A percentile compares a stretch with the other conserved stretches of the same genome.
Evolutionary conservation across 1,140 invertebrate species (phyloP).

Genomic region (Dreissena rostriformis): DNA sequence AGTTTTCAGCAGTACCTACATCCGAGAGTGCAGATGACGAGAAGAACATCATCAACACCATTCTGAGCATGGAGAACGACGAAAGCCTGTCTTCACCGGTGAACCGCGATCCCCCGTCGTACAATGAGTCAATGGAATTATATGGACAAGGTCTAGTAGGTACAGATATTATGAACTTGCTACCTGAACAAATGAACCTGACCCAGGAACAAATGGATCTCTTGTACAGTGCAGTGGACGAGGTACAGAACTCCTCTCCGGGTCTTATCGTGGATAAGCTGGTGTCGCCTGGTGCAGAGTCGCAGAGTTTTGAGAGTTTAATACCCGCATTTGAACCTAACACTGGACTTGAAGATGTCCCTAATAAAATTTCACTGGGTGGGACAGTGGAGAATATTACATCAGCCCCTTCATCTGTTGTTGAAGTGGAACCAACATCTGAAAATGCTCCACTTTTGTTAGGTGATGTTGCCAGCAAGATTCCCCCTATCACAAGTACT

Average conservation of each 20-base stretch:
- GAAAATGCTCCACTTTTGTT: no score
- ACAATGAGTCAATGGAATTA: slow-evolving; percentile 52
- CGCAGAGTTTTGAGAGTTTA: slow-evolving; percentile 18
- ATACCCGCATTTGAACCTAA: slow-evolving; percentile 4
- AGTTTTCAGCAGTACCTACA: slow-evolving; percentile 26
- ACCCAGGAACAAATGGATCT: slow-evolving; percentile 75
- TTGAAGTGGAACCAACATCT: no score
- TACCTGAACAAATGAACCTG: slow-evolving; percentile 67
- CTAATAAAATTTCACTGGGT: background rate
- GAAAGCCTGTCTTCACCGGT: slow-evolving; percentile 62
- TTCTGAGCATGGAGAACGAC: slow-evolving; percentile 75
- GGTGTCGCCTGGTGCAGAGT: background rate
- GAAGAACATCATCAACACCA: slow-evolving; percentile 75
- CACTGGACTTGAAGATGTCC: background rate
- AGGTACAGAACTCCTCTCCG: slow-evolving; percentile 62
- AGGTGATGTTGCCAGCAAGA: no score
- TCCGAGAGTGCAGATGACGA: slow-evolving; percentile 66
- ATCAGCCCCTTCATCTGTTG: no score
- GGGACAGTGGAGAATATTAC: no score
- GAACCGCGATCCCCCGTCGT: slow-evolving; percentile 11
- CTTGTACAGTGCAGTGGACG: slow-evolving; percentile 67
- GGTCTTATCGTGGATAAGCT: slow-evolving; percentile 25
- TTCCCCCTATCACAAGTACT: no score
- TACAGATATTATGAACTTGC: slow-evolving; percentile 59
- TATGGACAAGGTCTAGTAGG: slow-evolving; percentile 50